phyloP scores from a whole-genome alignment of 2,888 invertebrate genomes.

The Saturnia japonica region DNA sequence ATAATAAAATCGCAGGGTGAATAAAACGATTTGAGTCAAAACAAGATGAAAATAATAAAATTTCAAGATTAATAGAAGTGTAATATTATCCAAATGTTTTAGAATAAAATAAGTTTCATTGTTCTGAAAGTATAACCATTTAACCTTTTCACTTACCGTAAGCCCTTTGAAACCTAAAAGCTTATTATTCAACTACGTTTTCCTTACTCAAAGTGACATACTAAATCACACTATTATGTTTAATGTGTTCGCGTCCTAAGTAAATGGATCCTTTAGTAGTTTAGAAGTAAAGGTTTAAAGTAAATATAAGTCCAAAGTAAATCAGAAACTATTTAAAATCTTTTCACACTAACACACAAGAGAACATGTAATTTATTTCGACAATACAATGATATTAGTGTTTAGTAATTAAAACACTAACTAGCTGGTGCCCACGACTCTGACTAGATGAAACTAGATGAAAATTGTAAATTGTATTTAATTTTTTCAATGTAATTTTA shows the following conservation, averaged over 20 bases:
- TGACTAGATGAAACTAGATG: no score
- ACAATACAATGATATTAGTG: not conserved
- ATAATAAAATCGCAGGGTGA: not conserved
- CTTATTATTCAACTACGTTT: conserved; percentile 12
- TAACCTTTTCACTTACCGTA: conserved; percentile 1
- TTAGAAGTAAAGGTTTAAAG: conserved; percentile 19
- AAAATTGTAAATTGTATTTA: no score
- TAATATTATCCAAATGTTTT: not conserved
- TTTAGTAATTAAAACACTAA: no score
- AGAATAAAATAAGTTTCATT: not conserved
- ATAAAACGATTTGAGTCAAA: not conserved
- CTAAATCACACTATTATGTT: conserved; percentile 14
- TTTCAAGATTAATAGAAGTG: not conserved
- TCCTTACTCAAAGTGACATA: conserved; percentile 14
- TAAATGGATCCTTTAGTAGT: conserved; percentile 25
- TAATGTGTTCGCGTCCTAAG: conserved; percentile 21
- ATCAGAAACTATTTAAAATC: conserved; percentile 1
- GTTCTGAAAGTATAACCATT: not conserved
- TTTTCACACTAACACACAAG: conserved; percentile 9
- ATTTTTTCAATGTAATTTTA: no score
- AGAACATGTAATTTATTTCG: not conserved
- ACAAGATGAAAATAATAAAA: not conserved
- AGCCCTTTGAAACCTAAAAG: conserved; percentile 12
- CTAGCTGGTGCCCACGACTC: no score
- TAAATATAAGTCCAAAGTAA: conserved; percentile 19